phyloP scores from a whole-genome alignment of 2,797 vertebrate genomes.

The Muscicapa striata region DNA sequence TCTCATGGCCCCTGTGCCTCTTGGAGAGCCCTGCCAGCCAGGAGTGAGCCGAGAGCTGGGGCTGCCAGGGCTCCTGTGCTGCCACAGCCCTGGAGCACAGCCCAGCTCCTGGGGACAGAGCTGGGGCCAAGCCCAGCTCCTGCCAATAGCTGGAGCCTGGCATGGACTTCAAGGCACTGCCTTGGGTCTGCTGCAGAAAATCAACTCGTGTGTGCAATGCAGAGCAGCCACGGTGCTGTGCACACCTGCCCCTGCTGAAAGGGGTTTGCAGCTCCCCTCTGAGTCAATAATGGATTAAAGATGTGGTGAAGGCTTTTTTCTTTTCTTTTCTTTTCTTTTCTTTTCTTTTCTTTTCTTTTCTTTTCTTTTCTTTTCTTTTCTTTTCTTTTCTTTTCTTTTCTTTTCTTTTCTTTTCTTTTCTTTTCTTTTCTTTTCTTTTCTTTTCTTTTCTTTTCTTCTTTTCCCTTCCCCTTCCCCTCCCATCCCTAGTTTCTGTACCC shows the following conservation, averaged over 20 bases:
- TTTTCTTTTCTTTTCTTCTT: too few species aligned
- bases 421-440: too few species aligned
- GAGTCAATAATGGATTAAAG: neutral
- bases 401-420: too few species aligned
- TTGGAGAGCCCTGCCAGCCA: neutral
- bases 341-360: accelerated
- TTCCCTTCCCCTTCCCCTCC: too few species aligned
- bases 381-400: too few species aligned
- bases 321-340: accelerated
- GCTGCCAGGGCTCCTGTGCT: neutral
- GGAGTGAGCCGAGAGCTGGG: neutral
- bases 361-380: too few species aligned
- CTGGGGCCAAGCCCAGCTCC: neutral
- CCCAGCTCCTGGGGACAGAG: neutral
- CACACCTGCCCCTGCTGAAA: neutral
- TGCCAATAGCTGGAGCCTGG: neutral
- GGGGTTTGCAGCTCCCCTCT: too few species aligned
- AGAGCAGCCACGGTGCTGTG: neutral
- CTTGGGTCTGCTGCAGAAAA: neutral
- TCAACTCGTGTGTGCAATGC: neutral
- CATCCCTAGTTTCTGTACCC: neutral
- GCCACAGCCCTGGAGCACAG: neutral
- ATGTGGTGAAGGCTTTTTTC: accelerated
- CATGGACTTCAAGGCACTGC: neutral
- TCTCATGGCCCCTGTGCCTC: neutral